These are phyloP conservation scores for Dolichotis patagonum DNA, from an alignment of 2,113 vertebrate genomes.

Conservation along the genomic window DNA sequence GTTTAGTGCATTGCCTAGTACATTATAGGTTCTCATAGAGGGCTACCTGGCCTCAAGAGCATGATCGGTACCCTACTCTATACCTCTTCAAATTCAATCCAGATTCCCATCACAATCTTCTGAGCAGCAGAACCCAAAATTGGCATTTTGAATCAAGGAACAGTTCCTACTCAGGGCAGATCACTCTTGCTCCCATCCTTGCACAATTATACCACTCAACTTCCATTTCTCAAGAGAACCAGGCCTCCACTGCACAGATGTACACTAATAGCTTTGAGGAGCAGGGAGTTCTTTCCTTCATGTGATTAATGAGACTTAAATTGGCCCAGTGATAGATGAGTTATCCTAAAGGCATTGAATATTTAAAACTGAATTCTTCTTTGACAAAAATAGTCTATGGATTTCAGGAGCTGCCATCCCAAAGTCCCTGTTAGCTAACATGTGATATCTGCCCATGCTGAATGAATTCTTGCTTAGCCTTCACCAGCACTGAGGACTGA, in stretches of 20 bases:
- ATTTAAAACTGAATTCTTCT: slow-evolving; percentile 80
- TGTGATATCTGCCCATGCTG: not conserved
- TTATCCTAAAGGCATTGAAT: slow-evolving; percentile 71
- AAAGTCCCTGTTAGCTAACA: not conserved
- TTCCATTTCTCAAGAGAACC: slow-evolving; percentile 10
- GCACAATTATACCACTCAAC: slow-evolving; percentile 41
- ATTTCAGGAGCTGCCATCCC: slow-evolving; percentile 17
- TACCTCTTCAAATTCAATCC: not conserved
- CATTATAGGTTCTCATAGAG: not conserved
- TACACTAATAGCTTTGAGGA: slow-evolving; percentile 57
- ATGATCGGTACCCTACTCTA: not conserved
- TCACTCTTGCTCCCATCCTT: not conserved
- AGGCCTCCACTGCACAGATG: not conserved
- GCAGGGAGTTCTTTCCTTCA: slow-evolving; percentile 54
- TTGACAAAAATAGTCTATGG: slow-evolving; percentile 64
- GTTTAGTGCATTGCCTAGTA: not conserved
- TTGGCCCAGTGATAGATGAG: slow-evolving; percentile 73
- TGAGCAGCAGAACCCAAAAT: not conserved
- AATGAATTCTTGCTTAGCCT: not conserved
- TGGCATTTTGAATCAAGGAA: slow-evolving; percentile 25
- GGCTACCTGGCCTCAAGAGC: not conserved
- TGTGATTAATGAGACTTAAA: slow-evolving; percentile 79
- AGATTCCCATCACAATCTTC: not conserved
- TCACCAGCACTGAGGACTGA: not conserved
- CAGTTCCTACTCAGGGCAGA: not conserved